Percentiles rank a stretch among this genome's conserved stretches.
phyloP scores from a whole-genome alignment of 1,140 invertebrate genomes.

The Dolichoris vasculosae region DNA sequence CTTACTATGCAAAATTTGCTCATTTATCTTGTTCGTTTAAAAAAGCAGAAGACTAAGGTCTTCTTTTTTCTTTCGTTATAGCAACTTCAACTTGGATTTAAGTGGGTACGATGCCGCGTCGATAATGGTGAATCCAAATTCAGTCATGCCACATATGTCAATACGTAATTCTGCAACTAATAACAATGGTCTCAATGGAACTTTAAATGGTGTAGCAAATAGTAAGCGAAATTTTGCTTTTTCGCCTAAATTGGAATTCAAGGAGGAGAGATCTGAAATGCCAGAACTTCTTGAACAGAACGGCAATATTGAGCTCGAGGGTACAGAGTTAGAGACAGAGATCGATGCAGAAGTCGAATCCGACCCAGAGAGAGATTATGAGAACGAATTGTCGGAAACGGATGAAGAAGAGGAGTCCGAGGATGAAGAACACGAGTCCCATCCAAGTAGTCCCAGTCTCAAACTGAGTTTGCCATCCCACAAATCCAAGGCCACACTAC shows the following conservation, averaged over 20 bases:
- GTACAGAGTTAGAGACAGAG: slow-evolving; percentile 3
- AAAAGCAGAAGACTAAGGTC: slow-evolving; percentile 42
- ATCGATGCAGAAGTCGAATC: slow-evolving; percentile 50
- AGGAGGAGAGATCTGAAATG: slow-evolving; percentile 54
- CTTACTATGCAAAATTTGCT: background rate
- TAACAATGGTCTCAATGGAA: background rate
- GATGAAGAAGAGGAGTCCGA: slow-evolving; percentile 56
- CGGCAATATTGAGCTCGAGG: slow-evolving; percentile 16
- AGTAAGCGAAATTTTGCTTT: slow-evolving; percentile 62
- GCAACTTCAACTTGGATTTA: slow-evolving; percentile 81
- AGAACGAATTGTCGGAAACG: slow-evolving; percentile 60
- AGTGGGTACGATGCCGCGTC: slow-evolving; percentile 82
- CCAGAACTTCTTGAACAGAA: background rate
- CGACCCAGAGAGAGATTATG: slow-evolving; percentile 53
- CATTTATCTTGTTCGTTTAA: slow-evolving; percentile 20
- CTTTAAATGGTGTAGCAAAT: background rate
- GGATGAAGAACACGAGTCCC: background rate
- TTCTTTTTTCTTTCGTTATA: slow-evolving; percentile 54
- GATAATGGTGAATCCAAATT: slow-evolving; percentile 87
- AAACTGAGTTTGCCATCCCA: slow-evolving; percentile 51
- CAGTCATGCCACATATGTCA: slow-evolving; percentile 78
- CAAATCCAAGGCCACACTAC: slow-evolving; percentile 55
- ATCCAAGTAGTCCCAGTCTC: slow-evolving; percentile 31
- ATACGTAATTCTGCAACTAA: slow-evolving; percentile 72
- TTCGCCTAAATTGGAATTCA: slow-evolving; percentile 54